Conservation (phyloP, 2,888 invertebrate species). For the Podabrus alpinus region DNA sequence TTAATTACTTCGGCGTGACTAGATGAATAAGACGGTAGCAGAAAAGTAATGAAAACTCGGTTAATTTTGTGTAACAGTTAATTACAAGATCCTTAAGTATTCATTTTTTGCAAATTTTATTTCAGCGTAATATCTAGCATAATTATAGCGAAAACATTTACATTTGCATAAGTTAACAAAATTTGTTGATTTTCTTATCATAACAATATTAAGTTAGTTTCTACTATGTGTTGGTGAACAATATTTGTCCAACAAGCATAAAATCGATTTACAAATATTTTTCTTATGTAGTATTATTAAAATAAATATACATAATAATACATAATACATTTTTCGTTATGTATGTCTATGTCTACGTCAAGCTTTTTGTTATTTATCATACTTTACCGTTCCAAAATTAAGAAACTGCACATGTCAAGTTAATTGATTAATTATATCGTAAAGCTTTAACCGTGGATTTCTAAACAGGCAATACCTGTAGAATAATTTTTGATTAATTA, state of each 20-base stretch:
- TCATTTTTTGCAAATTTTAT: not conserved
- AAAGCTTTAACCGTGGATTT: not conserved
- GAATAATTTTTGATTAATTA: not conserved
- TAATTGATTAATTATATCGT: not conserved
- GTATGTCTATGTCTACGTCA: not conserved
- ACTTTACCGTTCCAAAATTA: not conserved
- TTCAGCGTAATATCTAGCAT: not conserved
- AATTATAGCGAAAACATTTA: not conserved
- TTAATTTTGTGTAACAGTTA: not conserved
- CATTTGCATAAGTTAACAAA: not conserved
- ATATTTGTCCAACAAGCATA: not conserved
- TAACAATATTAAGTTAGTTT: not conserved
- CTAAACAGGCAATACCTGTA: not conserved
- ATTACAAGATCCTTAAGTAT: not conserved
- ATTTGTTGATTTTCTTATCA: not conserved
- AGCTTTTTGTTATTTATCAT: not conserved
- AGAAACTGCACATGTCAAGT: not conserved
- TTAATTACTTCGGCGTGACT: not conserved
- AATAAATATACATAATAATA: not conserved
- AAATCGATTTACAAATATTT: not conserved
- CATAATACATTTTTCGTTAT: not conserved
- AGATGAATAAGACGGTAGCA: not conserved
- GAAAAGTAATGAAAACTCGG: not conserved
- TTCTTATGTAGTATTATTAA: not conserved
- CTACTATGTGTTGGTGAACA: not conserved